A percentile compares a stretch with the other conserved stretches of the same genome.
Evolutionary conservation across 1,140 invertebrate genomes (phyloP).

Genomic region (Achroia grisella): DNA sequence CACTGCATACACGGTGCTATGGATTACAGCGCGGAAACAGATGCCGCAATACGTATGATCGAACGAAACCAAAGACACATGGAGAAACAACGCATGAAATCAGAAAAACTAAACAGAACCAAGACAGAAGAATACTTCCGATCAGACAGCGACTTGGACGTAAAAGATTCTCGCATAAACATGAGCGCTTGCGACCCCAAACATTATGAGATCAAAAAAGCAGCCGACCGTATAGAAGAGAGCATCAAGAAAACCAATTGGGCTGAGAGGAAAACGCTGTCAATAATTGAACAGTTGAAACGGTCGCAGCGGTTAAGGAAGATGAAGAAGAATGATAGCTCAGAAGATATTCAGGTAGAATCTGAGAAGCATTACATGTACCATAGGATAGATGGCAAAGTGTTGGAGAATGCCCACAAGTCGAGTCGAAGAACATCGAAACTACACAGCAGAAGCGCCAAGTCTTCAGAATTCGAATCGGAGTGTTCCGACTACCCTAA

Average conservation of each 20-base stretch:
- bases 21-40: slow-evolving; percentile 75
- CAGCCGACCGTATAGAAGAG: slow-evolving; percentile 56
- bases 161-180: slow-evolving; percentile 24
- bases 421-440: slow-evolving; percentile 63
- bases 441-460: slow-evolving; percentile 75
- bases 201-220: slow-evolving; percentile 49
- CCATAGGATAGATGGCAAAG: slow-evolving; percentile 67
- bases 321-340: slow-evolving; percentile 58
- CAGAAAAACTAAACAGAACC: slow-evolving; percentile 38
- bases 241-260: slow-evolving; percentile 68
- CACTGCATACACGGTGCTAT: slow-evolving; percentile 57
- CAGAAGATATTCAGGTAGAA: slow-evolving; percentile 51
- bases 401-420: slow-evolving; percentile 68
- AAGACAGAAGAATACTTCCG: slow-evolving; percentile 46
- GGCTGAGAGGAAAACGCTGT: slow-evolving; percentile 61
- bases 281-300: slow-evolving; percentile 64
- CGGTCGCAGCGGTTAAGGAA: slow-evolving; percentile 54
- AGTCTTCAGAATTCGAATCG: slow-evolving; percentile 80
- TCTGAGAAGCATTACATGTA: slow-evolving; percentile 58
- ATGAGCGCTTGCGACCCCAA: slow-evolving; percentile 27
- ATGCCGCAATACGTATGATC: slow-evolving; percentile 71
- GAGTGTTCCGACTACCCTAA: slow-evolving; percentile 72
- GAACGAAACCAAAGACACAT: slow-evolving; percentile 70
- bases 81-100: slow-evolving; percentile 52
- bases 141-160: slow-evolving; percentile 52